Base-by-base conservation (phyloP, 2,113 vertebrate genomes). In the Cyprinodon brontotheroides region DNA sequence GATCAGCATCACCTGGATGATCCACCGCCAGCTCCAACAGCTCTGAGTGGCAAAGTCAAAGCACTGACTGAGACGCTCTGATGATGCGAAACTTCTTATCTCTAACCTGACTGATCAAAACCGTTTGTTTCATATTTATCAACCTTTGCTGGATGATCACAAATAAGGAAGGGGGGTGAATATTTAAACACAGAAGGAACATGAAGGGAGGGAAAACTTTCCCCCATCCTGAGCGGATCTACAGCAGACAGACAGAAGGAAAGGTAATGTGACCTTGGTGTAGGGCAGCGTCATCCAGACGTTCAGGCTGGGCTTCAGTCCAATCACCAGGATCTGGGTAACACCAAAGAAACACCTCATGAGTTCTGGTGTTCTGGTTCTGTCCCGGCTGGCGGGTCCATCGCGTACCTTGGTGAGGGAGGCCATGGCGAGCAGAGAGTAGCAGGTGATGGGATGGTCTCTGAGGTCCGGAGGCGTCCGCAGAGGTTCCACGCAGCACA, bases 251-350 rank as follows among this genome's bases (percentile, higher is more conserved):
- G 15, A 41, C 12, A 53, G 29, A 64, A 3, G 75, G 17, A 60
- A 11, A 61, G 43, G 65, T 1, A 40, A 70, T 94, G 95, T 92
- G 80, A 99, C 98, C 88, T 96, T 96, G 77, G 94, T 96, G 0
- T 99, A 99, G 12, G 98, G 97, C 93, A 99, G 98, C 3, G 98
- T 98, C 96, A 99, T 97, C 98, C 97, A 99, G 38, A 99, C 98
- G 84, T 99, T 99, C 78, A 99, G 93, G 48, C 96, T 95, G 1
- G 98, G 98, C 78, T 99, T 99, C 74, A 99, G 92, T 75, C 97
- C 97, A 89, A 99, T 98, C 69, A 99, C 96, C 40, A 99, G 81
- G 74, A 99, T 98, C 98, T 99, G 91, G 47, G 22, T 61, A 37
- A 57, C 43, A 60, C n/a, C 45, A 72, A 15, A 1, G 0, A 65